Conservation (phyloP, 2,888 invertebrate genomes). For the Antheraea yamamai region DNA sequence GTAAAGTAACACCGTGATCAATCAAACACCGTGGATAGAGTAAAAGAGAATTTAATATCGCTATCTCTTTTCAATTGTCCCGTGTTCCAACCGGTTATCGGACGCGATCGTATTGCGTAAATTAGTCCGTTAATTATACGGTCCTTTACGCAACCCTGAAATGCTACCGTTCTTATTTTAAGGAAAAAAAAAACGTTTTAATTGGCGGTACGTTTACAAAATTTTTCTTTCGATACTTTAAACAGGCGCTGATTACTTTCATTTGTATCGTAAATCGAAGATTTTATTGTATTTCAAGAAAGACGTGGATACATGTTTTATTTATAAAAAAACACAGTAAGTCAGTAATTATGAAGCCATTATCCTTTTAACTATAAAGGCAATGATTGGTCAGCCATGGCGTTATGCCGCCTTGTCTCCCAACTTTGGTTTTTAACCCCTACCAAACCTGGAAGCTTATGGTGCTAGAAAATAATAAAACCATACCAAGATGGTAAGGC, state of each 20-base stretch:
- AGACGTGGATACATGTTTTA: not conserved
- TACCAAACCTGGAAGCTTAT: no score
- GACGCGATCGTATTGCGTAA: conserved; percentile 67
- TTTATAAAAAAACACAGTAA: no score
- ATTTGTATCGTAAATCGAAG: conserved; percentile 51
- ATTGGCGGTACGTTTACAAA: conserved; percentile 47
- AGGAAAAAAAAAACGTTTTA: conserved; percentile 48
- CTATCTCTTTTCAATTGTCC: not conserved
- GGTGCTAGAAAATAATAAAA: no score
- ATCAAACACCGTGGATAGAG: no score
- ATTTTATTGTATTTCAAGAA: conserved; percentile 44
- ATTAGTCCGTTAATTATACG: conserved; percentile 64
- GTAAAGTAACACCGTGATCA: no score
- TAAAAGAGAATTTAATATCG: not conserved
- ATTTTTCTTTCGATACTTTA: conserved; percentile 46
- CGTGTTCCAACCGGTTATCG: conserved; percentile 42
- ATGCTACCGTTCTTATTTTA: conserved; percentile 71
- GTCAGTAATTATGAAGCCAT: no score
- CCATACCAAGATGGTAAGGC: no score
- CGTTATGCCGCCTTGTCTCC: no score
- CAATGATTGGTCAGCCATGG: no score
- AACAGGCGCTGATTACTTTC: conserved; percentile 51
- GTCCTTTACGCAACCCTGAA: conserved; percentile 55
- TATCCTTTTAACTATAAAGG: no score
- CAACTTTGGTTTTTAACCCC: no score